Evolutionary conservation across 2,113 vertebrate species (phyloP), one percentile per base, ranked within the genome.

Genomic region (Octodon degus): DNA sequence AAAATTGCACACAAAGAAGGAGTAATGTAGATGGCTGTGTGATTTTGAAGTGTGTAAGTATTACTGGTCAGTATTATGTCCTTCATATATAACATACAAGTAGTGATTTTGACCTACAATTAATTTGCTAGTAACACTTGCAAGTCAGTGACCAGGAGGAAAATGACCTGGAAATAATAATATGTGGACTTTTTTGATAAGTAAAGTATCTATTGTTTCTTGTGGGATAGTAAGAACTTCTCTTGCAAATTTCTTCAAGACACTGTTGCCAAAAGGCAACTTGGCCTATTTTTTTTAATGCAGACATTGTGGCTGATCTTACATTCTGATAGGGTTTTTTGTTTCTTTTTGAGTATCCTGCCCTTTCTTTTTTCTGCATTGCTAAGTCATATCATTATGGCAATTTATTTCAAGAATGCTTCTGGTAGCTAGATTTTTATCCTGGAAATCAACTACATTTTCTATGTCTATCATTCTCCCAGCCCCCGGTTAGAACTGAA

Each of bases 321-420:
- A 63, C n/a, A 40, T 74, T 76, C 5, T 62, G 89, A 70, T 3
- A 60, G 55, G 16, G 62, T 25, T 84, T n/a, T 84, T 20, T 65
- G 55, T 87, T 30, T 14, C 85, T 16, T 89, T 92, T 63, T 17
- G 6, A 17, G 62, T 76, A 17, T 37, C 88, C 63, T 95, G n/a
- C 43, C 20, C 11, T 34, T 97, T 20, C 11, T 8, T 55, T 77
- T 3, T 60, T 70, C 25, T 65, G 76, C 62, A 62, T 84, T 90
- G 17, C 30, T 37, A 89, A 89, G 34, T 87, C 43, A 43, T 88
- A 53, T 50, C 43, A 90, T 37, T 4, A 16, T 65, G 53, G 60
- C 62, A 87, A 17, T 24, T 72, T 87, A 93, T 87, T 90, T 55
- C 50, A 58, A 94, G 68, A 84, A 77, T 92, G 53, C 17, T 70